Base-by-base conservation (phyloP, 2,797 vertebrate species). In the Chelon auratus region DNA sequence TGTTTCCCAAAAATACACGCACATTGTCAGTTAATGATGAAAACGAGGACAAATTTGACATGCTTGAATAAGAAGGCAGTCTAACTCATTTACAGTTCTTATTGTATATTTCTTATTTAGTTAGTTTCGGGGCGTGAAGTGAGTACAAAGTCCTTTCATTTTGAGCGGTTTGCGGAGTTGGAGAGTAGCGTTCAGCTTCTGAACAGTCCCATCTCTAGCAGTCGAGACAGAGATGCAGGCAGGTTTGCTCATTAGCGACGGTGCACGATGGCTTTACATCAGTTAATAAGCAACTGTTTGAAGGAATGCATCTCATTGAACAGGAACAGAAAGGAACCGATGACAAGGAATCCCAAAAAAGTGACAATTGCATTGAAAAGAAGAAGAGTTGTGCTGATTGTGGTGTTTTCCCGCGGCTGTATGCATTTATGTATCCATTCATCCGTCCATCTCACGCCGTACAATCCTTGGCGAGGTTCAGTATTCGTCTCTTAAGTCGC, bases 181-280 rank as follows among this genome's bases (percentile, higher is more conserved):
- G 68, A 84, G 53, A 55, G 17, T 73, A 73, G 39, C 58, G 48
- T 62, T 75, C 54, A 17, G 40, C 26, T 8, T 77, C 42, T 68
- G 48, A 81, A 75, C 51, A 30, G 17, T 48, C 37, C 22, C 30
- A 3, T 77, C 61, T 68, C 52, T 70, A 62, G 63, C 81, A 75
- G 73, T 64, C 52, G 51, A 61, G 75, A 74, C 77, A 73, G 70
- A n/a, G 24, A 22, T 39, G 52, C 39, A 39, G 52, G 14, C 42
- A 42, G 53, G 30, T 55, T 68, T 64, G 68, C 75, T 84, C 71
- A 82, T 87, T 85, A 78, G 66, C 47, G 47, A 45, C 9, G 45
- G 47, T 15, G 47, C 57, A 26, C 50, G 70, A 71, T 78, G 57
- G 80, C 40, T 68, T 59, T 48, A 62, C 36, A 61, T 14, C 43